phyloP scores from a whole-genome alignment of 2,888 invertebrate genomes.

The Amphipyra tragopoginis region DNA sequence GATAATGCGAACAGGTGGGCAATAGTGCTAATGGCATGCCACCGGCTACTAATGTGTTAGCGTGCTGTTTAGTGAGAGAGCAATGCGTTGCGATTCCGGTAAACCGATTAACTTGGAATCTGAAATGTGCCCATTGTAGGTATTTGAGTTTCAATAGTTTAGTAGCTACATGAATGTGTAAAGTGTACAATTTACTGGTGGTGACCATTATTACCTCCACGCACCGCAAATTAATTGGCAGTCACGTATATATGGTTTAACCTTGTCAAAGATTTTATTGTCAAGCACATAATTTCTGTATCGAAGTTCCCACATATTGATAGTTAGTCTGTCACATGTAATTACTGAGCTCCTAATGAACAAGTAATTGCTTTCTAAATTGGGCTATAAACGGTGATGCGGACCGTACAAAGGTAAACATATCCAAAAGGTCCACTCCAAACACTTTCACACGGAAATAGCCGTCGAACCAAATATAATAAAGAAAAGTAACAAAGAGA shows the following conservation, averaged over 20 bases:
- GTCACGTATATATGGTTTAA: too few species aligned
- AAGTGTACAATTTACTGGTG: too few species aligned
- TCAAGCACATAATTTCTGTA: neutral
- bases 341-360: slow-evolving; percentile 55
- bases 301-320: slow-evolving; percentile 29
- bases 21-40: slow-evolving; percentile 33
- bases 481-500: too few species aligned
- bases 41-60: slow-evolving; percentile 23
- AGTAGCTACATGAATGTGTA: too few species aligned
- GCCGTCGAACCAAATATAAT: too few species aligned
- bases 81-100: slow-evolving; percentile 2
- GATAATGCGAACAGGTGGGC: slow-evolving; percentile 40
- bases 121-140: neutral
- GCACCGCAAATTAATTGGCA: too few species aligned
- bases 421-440: slow-evolving; percentile 19
- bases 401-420: neutral
- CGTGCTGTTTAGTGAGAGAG: slow-evolving; percentile 7
- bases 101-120: slow-evolving; percentile 10
- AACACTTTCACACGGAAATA: too few species aligned
- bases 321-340: slow-evolving; percentile 27
- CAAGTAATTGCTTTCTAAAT: slow-evolving; percentile 60
- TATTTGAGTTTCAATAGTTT: too few species aligned
- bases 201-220: too few species aligned
- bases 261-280: neutral
- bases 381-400: slow-evolving; percentile 53